Base-by-base conservation (phyloP, 37 sponge, comb jelly and placozoan species). In the Dysidea cf. avara region DNA sequence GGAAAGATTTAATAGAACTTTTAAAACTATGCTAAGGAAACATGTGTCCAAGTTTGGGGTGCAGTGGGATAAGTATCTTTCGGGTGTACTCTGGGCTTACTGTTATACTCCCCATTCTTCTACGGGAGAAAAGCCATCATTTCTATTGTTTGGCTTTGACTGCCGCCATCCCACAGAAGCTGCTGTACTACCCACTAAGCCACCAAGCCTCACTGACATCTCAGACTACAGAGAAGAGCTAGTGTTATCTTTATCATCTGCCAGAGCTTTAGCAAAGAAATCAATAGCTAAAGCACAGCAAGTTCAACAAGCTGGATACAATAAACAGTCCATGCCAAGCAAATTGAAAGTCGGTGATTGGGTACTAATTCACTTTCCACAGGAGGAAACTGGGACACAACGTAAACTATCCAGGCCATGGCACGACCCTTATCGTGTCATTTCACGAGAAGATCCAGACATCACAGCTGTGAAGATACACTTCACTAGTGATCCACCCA, bases 1-100 rank as follows among this genome's bases (percentile, higher is more conserved):
- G 39, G 69, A 66, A n/a, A 66, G 69, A 21, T 60, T 60, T 14
- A 60, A 60, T 60, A 21, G 63, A 60, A 60, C 63, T 17, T 28
- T 60, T 18, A 60, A 60, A n/a, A n/a, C n/a, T n/a, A n/a, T n/a
- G n/a, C n/a, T n/a, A n/a, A n/a, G n/a, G n/a, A n/a, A n/a, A n/a
- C n/a, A n/a, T n/a, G n/a, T n/a, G n/a, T n/a, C n/a, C n/a, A n/a
- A n/a, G n/a, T n/a, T n/a, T n/a, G n/a, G n/a, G 21, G 53, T 21
- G 16, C 63, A 60, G 26, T 60, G 63, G 63, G 63, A 60, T 60
- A 21, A 21, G 21, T 60, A n/a, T 60, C 26, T 60, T 21, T 14
- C 25, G 17, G 63, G 63, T 17, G 63, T 14, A 24, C 63, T 60
- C 21, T 60, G 63, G 63, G 63, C 63, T 21, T 60, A 60, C 21